Percentiles rank a stretch among this genome's conserved stretches.
phyloP scores from a whole-genome alignment of 2,797 vertebrate genomes.

The Microtus californicus region DNA sequence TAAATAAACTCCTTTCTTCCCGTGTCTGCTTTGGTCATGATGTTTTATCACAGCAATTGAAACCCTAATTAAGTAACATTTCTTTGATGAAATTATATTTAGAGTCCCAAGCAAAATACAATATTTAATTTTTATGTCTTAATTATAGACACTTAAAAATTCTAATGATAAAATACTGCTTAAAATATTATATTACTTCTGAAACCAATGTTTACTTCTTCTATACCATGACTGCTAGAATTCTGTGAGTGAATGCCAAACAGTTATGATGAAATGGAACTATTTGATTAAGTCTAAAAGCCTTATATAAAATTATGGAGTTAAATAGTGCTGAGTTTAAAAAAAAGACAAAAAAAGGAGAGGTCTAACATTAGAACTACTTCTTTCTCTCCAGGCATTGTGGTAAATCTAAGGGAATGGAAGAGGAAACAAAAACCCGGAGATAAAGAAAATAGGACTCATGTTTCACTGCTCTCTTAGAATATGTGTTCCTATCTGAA shows the following conservation, averaged over 20 bases:
- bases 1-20: not conserved
- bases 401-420: not conserved
- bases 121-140: not conserved
- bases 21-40: too few species aligned
- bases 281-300: not conserved
- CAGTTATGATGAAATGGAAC: not conserved
- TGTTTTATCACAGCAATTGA: not conserved
- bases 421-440: not conserved
- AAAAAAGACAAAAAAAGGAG: not conserved
- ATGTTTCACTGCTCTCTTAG: not conserved
- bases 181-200: not conserved
- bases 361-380: fast-evolving
- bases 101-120: not conserved
- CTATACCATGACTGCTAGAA: not conserved
- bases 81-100: not conserved
- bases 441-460: not conserved
- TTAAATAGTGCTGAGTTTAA: not conserved
- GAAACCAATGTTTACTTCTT: not conserved
- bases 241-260: not conserved
- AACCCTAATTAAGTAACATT: not conserved
- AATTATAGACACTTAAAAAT: not conserved
- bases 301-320: not conserved
- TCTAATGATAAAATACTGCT: not conserved
- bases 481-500: not conserved
- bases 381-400: not conserved